phyloP scores from a whole-genome alignment of 1,140 invertebrate genomes.

The Listronotus bonariensis region DNA sequence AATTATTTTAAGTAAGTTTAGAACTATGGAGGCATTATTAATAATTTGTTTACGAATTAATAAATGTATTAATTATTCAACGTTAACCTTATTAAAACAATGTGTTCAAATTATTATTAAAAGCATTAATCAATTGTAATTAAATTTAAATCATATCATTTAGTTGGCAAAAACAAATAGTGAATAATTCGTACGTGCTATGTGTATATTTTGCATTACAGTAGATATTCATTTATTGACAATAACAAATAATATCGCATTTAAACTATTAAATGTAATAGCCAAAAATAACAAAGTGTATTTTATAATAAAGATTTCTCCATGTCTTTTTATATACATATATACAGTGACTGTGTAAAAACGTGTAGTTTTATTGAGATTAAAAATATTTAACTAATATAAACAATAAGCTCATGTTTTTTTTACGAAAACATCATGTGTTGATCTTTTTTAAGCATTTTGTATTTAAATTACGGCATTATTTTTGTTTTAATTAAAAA shows the following conservation, averaged over 20 bases:
- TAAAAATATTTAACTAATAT: no score
- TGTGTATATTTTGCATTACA: slow-evolving; percentile 5
- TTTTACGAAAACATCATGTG: no score
- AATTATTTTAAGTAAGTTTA: not conserved
- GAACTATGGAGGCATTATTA: slow-evolving; percentile 4
- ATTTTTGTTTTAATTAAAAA: no score
- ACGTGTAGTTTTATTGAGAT: no score
- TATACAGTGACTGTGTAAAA: no score
- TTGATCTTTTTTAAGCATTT: no score
- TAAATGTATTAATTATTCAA: slow-evolving; percentile 14
- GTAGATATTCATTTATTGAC: slow-evolving; percentile 19
- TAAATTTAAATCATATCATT: slow-evolving; percentile 19
- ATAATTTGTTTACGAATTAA: slow-evolving; percentile 14
- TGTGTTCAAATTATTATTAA: slow-evolving; percentile 8
- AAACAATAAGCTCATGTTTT: no score
- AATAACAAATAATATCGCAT: slow-evolving; percentile 1
- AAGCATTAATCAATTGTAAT: slow-evolving; percentile 17
- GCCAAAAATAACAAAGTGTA: no score
- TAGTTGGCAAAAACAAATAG: slow-evolving; percentile 15
- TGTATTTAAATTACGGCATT: no score
- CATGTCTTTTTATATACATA: no score
- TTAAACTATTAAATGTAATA: no score
- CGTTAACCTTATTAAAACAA: slow-evolving; percentile 24
- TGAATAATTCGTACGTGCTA: slow-evolving; percentile 1
- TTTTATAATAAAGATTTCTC: no score